These are phyloP conservation scores for Coregonus suidteri DNA, from an alignment of 2,797 vertebrate species.

Conservation along the genomic window DNA sequence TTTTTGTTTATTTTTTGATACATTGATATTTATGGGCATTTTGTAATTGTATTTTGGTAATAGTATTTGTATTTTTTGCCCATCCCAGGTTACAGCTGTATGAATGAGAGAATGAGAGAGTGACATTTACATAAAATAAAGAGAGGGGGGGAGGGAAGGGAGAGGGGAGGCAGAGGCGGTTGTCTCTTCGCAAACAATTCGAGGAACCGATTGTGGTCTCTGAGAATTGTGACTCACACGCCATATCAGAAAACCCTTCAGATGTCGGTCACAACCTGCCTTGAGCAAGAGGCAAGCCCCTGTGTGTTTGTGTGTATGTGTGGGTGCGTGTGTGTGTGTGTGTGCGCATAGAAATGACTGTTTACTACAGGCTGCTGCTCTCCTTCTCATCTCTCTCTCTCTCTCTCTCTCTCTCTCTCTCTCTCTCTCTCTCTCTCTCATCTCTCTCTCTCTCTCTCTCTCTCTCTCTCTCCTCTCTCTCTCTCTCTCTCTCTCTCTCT, in stretches of 20 bases:
- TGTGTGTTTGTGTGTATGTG: not conserved
- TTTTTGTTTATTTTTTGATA: too few relatives aligned
- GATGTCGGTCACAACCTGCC: slow-evolving; percentile 56
- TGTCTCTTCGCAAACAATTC: slow-evolving; percentile 68
- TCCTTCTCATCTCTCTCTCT: too few relatives aligned
- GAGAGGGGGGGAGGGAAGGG: not conserved
- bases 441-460: too few relatives aligned
- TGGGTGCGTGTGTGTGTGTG: too few relatives aligned
- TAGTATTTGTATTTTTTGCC: too few relatives aligned
- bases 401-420: too few relatives aligned
- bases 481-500: not conserved
- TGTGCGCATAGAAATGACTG: too few relatives aligned
- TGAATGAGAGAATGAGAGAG: slow-evolving; percentile 53
- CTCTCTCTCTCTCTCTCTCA: too few relatives aligned
- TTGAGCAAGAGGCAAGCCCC: slow-evolving; percentile 46
- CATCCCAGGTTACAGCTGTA: not conserved
- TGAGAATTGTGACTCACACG: slow-evolving; percentile 74
- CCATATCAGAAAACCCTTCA: slow-evolving; percentile 70
- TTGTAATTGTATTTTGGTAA: too few relatives aligned
- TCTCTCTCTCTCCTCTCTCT: too few relatives aligned
- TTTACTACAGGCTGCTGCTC: too few relatives aligned
- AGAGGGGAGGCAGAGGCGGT: slow-evolving; percentile 1
- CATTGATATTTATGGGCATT: too few relatives aligned
- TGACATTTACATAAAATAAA: slow-evolving; percentile 26
- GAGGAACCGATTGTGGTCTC: slow-evolving; percentile 68